phyloP scores from a whole-genome alignment of 2,797 vertebrate genomes.

The Scomberomorus guttatus region DNA sequence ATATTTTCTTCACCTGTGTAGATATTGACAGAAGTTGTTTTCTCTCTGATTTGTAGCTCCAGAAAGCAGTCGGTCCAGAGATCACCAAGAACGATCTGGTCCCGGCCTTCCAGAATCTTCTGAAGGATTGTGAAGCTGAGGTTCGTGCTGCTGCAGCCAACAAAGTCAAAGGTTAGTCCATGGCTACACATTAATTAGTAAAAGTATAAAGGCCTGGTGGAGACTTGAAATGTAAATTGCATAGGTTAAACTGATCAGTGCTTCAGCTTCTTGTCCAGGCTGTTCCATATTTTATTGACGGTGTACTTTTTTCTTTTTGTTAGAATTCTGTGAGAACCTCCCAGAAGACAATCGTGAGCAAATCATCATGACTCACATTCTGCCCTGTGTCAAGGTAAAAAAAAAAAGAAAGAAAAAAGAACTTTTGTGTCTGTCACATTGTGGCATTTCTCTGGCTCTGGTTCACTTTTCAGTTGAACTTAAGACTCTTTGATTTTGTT shows the following conservation, averaged over 20 bases:
- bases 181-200: neutral
- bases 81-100: conserved; percentile 92
- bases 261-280: neutral
- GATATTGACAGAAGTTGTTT: conserved; percentile 7
- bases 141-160: conserved; percentile 90
- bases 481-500: conserved; percentile 3
- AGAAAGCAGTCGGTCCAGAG: conserved; percentile 91
- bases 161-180: conserved; percentile 89
- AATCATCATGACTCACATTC: conserved; percentile 91
- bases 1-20: neutral
- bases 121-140: conserved; percentile 92
- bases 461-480: conserved; percentile 10
- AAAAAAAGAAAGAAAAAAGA: neutral
- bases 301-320: neutral
- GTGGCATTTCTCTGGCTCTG: conserved; percentile 4
- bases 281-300: conserved; percentile 1
- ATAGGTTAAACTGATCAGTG: neutral
- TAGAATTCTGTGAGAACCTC: conserved; percentile 92
- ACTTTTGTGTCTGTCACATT: conserved; percentile 3
- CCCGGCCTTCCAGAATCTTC: conserved; percentile 90
- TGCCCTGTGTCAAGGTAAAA: conserved; percentile 91
- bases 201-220: neutral
- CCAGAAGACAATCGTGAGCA: conserved; percentile 90
- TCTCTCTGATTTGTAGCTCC: conserved; percentile 79
- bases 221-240: neutral